phyloP scores from a whole-genome alignment of 1,140 invertebrate genomes.

The Phymastichus coffea region DNA sequence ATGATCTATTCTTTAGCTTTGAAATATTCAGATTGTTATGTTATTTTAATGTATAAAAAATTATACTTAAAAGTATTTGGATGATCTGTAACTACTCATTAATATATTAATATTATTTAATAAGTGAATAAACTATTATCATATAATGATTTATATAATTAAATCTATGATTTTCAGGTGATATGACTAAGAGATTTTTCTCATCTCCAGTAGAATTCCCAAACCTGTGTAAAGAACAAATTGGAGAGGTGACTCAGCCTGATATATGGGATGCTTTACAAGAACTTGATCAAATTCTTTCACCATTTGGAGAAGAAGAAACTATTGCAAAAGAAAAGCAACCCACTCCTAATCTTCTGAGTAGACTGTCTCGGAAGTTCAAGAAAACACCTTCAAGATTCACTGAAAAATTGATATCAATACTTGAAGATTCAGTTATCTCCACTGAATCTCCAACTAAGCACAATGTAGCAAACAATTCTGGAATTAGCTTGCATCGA shows the following conservation, averaged over 20 bases:
- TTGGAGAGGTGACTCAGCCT: conserved; percentile 13
- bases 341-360: conserved; percentile 25
- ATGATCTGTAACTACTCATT: no score
- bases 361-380: conserved; percentile 41
- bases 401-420: conserved; percentile 42
- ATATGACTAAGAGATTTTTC: neutral
- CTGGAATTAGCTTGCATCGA: conserved; percentile 38
- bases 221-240: neutral
- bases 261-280: conserved; percentile 24
- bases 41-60: no score
- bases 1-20: no score
- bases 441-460: conserved; percentile 26
- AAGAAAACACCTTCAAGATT: conserved; percentile 38
- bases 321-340: neutral
- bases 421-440: conserved; percentile 43
- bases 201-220: neutral
- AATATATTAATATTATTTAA: neutral
- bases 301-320: conserved; percentile 2
- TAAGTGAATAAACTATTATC: neutral
- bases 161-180: neutral
- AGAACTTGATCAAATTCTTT: conserved; percentile 17
- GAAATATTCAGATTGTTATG: no score
- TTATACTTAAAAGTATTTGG: no score
- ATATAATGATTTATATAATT: neutral
- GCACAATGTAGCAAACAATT: conserved; percentile 9